phyloP scores from a whole-genome alignment of 2,113 vertebrate genomes.

The Gila orcuttii region DNA sequence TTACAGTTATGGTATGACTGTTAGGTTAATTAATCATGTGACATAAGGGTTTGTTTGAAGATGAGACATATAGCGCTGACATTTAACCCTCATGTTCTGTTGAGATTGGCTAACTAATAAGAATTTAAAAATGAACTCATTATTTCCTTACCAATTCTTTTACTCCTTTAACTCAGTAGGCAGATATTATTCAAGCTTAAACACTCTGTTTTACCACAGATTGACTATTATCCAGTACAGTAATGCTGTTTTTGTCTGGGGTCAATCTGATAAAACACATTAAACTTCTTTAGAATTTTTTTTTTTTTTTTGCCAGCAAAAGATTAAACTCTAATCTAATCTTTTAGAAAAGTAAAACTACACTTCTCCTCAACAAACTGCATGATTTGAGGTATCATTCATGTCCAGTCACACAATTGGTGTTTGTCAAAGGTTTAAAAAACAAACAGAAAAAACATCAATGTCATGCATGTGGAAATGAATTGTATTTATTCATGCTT shows the following conservation, averaged over 20 bases:
- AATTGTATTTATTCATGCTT: too few relatives aligned
- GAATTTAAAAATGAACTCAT: background rate
- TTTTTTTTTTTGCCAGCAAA: background rate
- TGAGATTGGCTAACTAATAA: background rate
- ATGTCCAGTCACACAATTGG: background rate
- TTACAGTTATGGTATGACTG: slow-evolving; percentile 3
- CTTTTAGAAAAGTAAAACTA: background rate
- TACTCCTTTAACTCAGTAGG: background rate
- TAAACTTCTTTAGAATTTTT: background rate
- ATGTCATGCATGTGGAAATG: background rate
- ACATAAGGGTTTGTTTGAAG: background rate
- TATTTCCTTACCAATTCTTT: background rate
- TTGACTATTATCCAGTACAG: background rate
- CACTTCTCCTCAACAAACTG: background rate
- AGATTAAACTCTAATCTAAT: background rate
- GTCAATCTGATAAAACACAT: background rate
- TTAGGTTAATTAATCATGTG: background rate
- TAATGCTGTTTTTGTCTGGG: background rate
- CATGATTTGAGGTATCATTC: background rate
- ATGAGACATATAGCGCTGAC: background rate
- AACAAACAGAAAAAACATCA: background rate
- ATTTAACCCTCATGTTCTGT: slow-evolving; percentile 20
- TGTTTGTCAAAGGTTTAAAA: background rate
- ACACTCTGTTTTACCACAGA: background rate
- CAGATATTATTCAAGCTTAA: background rate